These are phyloP conservation scores for Morpho helenor DNA, from an alignment of 2,888 invertebrate species.

Conservation along the genomic window DNA sequence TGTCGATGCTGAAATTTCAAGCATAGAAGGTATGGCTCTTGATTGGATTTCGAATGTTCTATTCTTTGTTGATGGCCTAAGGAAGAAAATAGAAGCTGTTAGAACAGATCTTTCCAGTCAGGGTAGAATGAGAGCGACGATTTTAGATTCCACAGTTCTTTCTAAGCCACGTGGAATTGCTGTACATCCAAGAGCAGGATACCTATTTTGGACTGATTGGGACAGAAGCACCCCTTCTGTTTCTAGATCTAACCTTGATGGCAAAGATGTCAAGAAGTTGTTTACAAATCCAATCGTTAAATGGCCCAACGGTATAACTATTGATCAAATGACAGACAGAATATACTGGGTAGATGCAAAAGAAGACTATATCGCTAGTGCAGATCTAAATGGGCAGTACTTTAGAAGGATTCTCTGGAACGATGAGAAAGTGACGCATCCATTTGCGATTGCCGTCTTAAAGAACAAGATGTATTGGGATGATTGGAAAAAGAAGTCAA, in stretches of 20 bases:
- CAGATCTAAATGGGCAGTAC: constrained; percentile 84
- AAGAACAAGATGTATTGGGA: constrained; percentile 94
- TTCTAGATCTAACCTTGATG: constrained; percentile 89
- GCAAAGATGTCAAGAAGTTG: constrained; percentile 81
- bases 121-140: constrained; percentile 87
- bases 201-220: constrained; percentile 94
- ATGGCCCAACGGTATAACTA: constrained; percentile 93
- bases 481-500: constrained; percentile 90
- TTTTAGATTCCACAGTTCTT: constrained; percentile 82
- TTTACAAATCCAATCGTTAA: constrained; percentile 84
- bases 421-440: constrained; percentile 86
- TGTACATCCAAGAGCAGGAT: constrained; percentile 89
- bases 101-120: constrained; percentile 78
- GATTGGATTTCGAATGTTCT: constrained; percentile 93
- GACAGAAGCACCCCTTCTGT: constrained; percentile 87
- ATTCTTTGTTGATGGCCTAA: constrained; percentile 91
- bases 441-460: constrained; percentile 91
- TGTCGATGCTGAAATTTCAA: constrained; percentile 85
- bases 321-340: constrained; percentile 88
- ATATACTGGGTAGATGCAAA: constrained; percentile 94
- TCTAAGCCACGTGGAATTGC: constrained; percentile 89
- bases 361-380: constrained; percentile 88
- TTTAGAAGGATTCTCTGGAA: constrained; percentile 83
- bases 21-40: constrained; percentile 92
- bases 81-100: constrained; percentile 89